Base-by-base conservation (phyloP, 2,113 vertebrate genomes). In the Strix aluco region DNA sequence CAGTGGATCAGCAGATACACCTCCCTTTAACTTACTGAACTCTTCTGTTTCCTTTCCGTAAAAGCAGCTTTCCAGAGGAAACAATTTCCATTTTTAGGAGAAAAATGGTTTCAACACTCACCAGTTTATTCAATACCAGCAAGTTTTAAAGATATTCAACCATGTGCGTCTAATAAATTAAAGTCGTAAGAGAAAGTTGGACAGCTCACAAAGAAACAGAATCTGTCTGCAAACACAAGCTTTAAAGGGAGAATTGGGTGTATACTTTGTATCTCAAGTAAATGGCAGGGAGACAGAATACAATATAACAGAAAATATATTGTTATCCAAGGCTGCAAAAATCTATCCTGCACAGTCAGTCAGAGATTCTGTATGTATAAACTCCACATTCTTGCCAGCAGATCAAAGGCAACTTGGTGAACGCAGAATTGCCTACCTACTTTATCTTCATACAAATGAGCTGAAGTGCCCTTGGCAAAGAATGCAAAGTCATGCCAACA, bases 401-500 rank as follows among this genome's bases (percentile, higher is more conserved):
- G 86, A 96, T 88, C 89, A 97, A 94, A 97, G 86, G 86, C 65
- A 93, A 62, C 66, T 79, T 94, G 94, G 83, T 93, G 92, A 96
- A 95, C 18, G 8, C 67, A 86, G 90, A 88, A 96, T 94, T 93
- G 82, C 81, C 93, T 96, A 46, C 80, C 78, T 96, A 86, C 74
- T 97, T 93, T 95, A 86, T 96, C 83, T 87, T 97, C 96, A 96
- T 92, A 95, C 70, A 94, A 96, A 97, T 97, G 78, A 97, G 81
- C 42, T 86, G 73, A 95, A 93, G 49, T 95, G 90, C 89, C 91
- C 84, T 97, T 97, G 95, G 92, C 88, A 94, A 86, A 93, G 91
- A 92, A 96, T 90, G 72, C 87, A 88, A 89, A 97, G 72, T 87
- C 84, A 88, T 86, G 77, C 54, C 66, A 91, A 23, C 72, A 72